These are phyloP conservation scores for Tachina grossa DNA, from an alignment of 2,888 invertebrate species.

Conservation along the genomic window DNA sequence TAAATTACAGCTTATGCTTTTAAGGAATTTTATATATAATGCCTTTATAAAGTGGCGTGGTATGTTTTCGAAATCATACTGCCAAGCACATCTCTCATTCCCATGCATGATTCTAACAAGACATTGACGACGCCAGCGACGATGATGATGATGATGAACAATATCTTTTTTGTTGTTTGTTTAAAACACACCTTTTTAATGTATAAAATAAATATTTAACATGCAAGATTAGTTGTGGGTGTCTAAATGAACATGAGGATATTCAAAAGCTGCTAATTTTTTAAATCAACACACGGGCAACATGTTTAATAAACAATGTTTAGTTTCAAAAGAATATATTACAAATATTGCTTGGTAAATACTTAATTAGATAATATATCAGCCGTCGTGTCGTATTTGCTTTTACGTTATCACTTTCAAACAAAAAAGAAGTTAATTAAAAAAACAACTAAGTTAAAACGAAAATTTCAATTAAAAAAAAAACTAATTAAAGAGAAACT, in stretches of 20 bases:
- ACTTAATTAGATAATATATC: neutral
- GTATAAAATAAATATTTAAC: conserved; percentile 9
- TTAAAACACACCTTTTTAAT: conserved; percentile 51
- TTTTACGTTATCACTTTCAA: too few species aligned
- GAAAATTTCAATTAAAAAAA: too few species aligned
- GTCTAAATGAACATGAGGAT: conserved; percentile 33
- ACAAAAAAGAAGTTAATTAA: too few species aligned
- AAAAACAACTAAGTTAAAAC: too few species aligned
- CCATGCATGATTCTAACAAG: conserved; percentile 45
- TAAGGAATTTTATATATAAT: neutral
- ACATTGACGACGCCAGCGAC: neutral
- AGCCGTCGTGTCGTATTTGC: neutral
- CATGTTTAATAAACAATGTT: conserved; percentile 24
- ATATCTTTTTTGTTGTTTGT: conserved; percentile 26
- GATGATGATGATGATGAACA: conserved; percentile 15
- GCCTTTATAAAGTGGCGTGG: conserved; percentile 24
- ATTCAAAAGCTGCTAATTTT: conserved; percentile 34
- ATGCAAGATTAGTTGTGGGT: conserved; percentile 39
- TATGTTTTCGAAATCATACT: conserved; percentile 1
- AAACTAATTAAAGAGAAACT: too few species aligned
- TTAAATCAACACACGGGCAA: conserved; percentile 36
- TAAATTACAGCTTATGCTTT: neutral
- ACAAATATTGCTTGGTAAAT: neutral
- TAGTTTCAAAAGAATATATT: neutral
- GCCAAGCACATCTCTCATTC: conserved; percentile 9